These are phyloP conservation scores for Nudaria mundana DNA, from an alignment of 2,888 invertebrate species.

Conservation along the genomic window DNA sequence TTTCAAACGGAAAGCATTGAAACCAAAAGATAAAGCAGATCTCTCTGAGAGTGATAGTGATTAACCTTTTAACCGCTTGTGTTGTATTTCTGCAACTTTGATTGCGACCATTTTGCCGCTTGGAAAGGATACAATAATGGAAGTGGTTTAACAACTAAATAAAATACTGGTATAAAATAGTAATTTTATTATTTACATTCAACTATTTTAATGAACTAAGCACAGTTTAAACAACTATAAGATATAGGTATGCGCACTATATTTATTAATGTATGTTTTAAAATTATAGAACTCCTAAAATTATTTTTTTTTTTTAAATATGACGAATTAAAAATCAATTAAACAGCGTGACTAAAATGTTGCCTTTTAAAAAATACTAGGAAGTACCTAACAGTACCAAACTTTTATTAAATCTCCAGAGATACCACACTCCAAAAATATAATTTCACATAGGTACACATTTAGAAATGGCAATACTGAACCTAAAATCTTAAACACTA, in stretches of 20 bases:
- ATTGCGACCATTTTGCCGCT: no score
- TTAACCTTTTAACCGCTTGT: conserved; percentile 41
- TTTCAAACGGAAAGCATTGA: conserved; percentile 60
- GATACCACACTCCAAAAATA: no score
- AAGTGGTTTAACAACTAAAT: conserved; percentile 8
- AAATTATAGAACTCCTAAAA: conserved; percentile 21
- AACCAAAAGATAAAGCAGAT: conserved; percentile 82
- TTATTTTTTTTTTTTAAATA: no score
- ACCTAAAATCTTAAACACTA: no score
- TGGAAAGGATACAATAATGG: no score
- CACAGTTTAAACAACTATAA: conserved; percentile 44
- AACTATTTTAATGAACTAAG: conserved; percentile 51
- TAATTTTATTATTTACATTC: conserved; percentile 71
- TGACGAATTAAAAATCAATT: no score
- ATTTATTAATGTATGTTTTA: conserved; percentile 27
- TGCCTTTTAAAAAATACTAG: no score
- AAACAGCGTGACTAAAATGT: no score
- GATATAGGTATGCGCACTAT: conserved; percentile 38
- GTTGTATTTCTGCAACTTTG: conserved; percentile 3
- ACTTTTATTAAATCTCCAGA: no score
- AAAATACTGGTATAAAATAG: conserved; percentile 63
- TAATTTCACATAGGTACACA: no score
- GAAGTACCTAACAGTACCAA: no score
- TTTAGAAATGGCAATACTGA: no score
- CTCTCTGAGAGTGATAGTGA: conserved; percentile 85